A percentile compares a stretch with the other conserved stretches of the same genome.
Evolutionary conservation across 2,888 invertebrate species (phyloP).

Genomic region (Sarcophaga rosellei): DNA sequence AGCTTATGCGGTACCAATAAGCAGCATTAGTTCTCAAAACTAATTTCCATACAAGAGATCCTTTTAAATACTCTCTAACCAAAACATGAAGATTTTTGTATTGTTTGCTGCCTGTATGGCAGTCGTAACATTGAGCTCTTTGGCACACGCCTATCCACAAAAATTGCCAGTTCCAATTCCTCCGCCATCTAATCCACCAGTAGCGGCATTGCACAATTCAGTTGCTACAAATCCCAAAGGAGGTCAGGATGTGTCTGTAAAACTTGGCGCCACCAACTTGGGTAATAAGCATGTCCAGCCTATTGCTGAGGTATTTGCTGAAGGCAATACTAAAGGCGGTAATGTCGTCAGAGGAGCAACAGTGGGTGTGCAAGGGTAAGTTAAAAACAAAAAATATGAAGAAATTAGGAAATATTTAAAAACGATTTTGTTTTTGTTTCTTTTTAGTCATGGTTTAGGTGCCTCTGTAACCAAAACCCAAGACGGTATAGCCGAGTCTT

Average conservation of each 20-base stretch:
- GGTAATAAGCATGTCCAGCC: neutral
- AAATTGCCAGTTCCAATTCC: conserved; percentile 67
- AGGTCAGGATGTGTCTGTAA: conserved; percentile 17
- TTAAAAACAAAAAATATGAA: neutral
- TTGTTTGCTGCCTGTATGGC: conserved; percentile 9
- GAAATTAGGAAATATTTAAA: neutral
- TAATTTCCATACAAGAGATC: neutral
- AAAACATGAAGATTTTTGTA: conserved; percentile 30
- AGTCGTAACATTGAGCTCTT: neutral
- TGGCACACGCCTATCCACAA: conserved; percentile 29
- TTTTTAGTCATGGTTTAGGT: neutral
- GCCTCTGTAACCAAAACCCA: conserved; percentile 23
- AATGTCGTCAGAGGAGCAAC: neutral
- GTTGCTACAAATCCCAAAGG: neutral
- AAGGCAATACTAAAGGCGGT: conserved; percentile 14
- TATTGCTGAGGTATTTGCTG: neutral
- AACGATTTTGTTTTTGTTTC: neutral
- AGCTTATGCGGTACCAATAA: too few relatives aligned
- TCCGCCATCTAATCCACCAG: conserved; percentile 56
- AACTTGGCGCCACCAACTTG: neutral
- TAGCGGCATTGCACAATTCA: conserved; percentile 44
- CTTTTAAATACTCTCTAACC: neutral
- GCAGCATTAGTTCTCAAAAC: too few relatives aligned
- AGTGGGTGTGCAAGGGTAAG: neutral
- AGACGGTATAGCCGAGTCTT: neutral